phyloP scores from a whole-genome alignment of 2,113 vertebrate species.

The Petrocephalus microphthalmus region DNA sequence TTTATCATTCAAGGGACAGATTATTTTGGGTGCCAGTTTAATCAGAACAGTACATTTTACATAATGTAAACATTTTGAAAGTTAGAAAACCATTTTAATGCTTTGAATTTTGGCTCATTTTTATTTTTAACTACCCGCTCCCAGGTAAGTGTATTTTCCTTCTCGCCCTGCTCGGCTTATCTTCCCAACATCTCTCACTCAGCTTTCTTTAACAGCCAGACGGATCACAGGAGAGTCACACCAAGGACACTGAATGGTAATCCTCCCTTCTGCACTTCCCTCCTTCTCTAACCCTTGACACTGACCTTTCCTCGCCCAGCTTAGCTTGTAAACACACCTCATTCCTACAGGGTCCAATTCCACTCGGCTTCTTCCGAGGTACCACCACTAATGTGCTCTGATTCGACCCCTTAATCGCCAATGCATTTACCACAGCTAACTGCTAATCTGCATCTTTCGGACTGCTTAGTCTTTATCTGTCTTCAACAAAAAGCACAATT shows the following conservation, averaged over 20 bases:
- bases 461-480: not conserved
- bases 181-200: not conserved
- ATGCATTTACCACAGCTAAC: not conserved
- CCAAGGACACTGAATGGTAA: conserved; percentile 8
- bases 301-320: not conserved
- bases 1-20: not conserved
- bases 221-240: not conserved
- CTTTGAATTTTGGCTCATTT: not conserved
- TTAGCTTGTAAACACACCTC: conserved; percentile 2
- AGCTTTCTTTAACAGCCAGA: not conserved
- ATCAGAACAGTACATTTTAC: not conserved
- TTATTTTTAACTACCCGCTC: not conserved
- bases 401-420: not conserved
- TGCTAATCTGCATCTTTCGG: not conserved
- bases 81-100: not conserved
- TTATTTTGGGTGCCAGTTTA: not conserved
- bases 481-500: not conserved
- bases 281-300: not conserved
- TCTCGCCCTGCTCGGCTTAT: not conserved
- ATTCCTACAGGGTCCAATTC: not conserved
- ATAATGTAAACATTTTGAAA: not conserved
- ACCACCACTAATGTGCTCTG: not conserved
- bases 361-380: not conserved
- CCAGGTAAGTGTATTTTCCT: not conserved
- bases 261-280: not conserved